A percentile compares a stretch with the other conserved stretches of the same genome.
phyloP scores from a whole-genome alignment of 2,888 invertebrate species.

The Dryadula phaetusa region DNA sequence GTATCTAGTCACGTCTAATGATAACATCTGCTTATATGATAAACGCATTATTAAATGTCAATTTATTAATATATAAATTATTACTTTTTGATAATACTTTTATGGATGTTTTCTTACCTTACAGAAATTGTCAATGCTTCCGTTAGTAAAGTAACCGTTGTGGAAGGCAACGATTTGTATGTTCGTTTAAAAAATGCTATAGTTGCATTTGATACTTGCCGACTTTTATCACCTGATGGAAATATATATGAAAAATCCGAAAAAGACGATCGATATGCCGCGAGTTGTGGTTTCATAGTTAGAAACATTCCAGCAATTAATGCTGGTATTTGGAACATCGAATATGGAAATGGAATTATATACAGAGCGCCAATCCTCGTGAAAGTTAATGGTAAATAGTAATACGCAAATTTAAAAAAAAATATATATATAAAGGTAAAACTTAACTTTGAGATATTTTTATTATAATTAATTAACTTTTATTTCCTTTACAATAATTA shows the following conservation, averaged over 20 bases:
- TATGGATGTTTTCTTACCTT: conserved; percentile 46
- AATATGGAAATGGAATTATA: conserved; percentile 57
- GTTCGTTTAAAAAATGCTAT: conserved; percentile 58
- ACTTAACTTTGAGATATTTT: too few relatives aligned
- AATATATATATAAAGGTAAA: too few relatives aligned
- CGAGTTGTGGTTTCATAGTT: conserved; percentile 62
- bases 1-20: conserved; percentile 67
- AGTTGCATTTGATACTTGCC: conserved; percentile 57
- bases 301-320: conserved; percentile 50
- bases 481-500: too few relatives aligned
- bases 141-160: conserved; percentile 53
- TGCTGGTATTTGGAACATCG: conserved; percentile 64
- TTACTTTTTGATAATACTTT: not conserved
- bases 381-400: conserved; percentile 61
- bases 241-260: conserved; percentile 44
- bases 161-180: conserved; percentile 61
- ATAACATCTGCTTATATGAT: conserved; percentile 57
- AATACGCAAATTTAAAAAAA: conserved; percentile 3
- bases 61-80: conserved; percentile 7
- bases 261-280: conserved; percentile 49
- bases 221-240: conserved; percentile 55
- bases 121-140: conserved; percentile 59
- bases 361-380: conserved; percentile 59
- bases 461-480: too few relatives aligned
- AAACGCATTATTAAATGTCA: conserved; percentile 32